Base-by-base conservation (phyloP, 2,113 vertebrate genomes). In the Psammodynastes pulverulentus region DNA sequence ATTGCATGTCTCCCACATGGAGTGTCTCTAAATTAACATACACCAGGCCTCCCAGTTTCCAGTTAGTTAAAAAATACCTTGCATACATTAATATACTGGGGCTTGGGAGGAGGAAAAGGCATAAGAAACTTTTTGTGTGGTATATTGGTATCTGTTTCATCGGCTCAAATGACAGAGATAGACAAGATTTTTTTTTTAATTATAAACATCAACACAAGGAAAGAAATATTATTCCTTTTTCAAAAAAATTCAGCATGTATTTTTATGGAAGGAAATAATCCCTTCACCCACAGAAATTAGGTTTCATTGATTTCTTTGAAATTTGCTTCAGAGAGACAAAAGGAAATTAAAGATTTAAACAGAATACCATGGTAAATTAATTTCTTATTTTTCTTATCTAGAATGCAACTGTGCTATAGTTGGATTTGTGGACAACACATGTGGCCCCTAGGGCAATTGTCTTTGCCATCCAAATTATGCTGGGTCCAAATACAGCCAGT, bases 401-500 rank as follows among this genome's bases (percentile, higher is more conserved):
- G 98, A 72, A 7, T 98, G 97, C 93, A 93, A 34, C n/a, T 98
- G 98, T 94, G 91, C 97, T 89, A 96, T 93, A 4, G 48, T 95
- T 23, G 98, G 98, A 52, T 97, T 97, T 15, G n/a, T 94, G 29
- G 97, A 97, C 86, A 92, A 45, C 4, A 84, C 90, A 2, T 98
- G 97, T 93, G 94, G 84, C 85, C 94, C 92, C 2, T 62, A 6
- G 5, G 97, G 97, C n/a, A 97, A 97, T 89, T 98, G 98, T 93
- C 79, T n/a, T 29, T 98, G 98, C 93, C 95, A 3, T 6, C 87
- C 88, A 17, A 97, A 96, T 94, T 98, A 95, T 1, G 92, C 92
- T 13, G 97, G 98, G 24, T 93, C 87, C 51, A 95, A 94, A 54
- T 98, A 98, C 95, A 96, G 96, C 13, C 94, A 92, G 49, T 98